Conservation (phyloP, 1,140 invertebrate species). For the Bemisia tabaci region DNA sequence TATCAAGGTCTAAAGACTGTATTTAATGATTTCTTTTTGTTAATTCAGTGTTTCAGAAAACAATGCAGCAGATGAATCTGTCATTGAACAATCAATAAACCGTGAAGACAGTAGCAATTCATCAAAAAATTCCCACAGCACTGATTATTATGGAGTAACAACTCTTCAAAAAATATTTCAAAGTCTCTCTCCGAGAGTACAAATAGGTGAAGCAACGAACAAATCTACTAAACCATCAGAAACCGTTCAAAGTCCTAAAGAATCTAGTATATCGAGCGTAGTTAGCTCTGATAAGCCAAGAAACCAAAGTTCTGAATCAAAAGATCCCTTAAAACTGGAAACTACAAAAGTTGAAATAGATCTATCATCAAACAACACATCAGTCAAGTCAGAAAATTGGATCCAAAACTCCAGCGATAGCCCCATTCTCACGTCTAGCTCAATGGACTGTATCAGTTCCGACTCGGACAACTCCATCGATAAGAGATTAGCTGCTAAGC, state of each 20-base stretch:
- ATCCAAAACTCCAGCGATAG: not conserved
- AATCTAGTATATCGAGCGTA: too few species aligned
- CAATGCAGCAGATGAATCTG: not conserved
- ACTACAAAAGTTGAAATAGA: not conserved
- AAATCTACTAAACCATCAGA: too few species aligned
- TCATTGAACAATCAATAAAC: not conserved
- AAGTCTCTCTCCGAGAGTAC: not conserved
- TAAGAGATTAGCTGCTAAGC: not conserved
- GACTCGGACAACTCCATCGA: not conserved
- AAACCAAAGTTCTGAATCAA: not conserved
- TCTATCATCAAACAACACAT: not conserved
- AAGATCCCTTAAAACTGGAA: not conserved
- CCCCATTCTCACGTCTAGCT: not conserved
- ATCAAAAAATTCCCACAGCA: not conserved
- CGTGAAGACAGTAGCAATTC: not conserved
- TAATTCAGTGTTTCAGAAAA: not conserved
- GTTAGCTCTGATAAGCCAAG: too few species aligned
- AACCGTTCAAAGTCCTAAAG: too few species aligned
- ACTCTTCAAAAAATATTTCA: not conserved
- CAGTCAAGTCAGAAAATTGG: not conserved
- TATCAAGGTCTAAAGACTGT: too few species aligned
- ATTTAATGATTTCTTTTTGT: too few species aligned
- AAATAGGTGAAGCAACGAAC: too few species aligned
- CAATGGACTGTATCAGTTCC: not conserved
- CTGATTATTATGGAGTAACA: not conserved